These are phyloP conservation scores for Alouatta palliata DNA, from an alignment of 2,113 vertebrate genomes.

Conservation along the genomic window DNA sequence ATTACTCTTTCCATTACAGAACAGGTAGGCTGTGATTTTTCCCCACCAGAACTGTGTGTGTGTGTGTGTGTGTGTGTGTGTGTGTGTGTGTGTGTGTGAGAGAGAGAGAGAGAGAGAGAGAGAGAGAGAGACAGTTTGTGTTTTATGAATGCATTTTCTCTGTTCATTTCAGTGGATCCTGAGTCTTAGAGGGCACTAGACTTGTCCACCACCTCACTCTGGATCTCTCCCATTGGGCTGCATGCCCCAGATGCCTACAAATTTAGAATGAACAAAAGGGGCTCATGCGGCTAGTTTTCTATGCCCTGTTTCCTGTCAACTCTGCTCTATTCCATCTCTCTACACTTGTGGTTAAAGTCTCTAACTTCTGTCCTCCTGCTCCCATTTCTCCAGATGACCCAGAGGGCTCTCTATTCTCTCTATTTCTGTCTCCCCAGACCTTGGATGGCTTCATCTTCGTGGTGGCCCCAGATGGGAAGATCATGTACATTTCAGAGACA, in stretches of 20 bases:
- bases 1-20: background rate
- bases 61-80: background rate
- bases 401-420: background rate
- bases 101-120: too few species aligned
- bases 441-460: conserved; percentile 99
- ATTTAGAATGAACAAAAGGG: background rate
- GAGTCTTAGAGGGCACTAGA: background rate
- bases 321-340: background rate
- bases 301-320: background rate
- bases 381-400: background rate
- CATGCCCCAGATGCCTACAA: background rate
- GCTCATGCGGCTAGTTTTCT: background rate
- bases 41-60: background rate
- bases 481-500: conserved; percentile 99
- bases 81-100: background rate
- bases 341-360: background rate
- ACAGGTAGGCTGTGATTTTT: background rate
- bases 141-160: background rate
- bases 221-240: background rate
- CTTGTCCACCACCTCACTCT: background rate
- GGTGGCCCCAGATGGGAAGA: conserved; percentile 98
- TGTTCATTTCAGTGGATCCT: background rate
- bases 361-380: background rate
- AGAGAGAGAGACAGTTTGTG: background rate
- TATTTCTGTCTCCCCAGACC: conserved; percentile 86